Evolutionary conservation across 2,113 vertebrate genomes (phyloP), one percentile per base, ranked within the genome.

Genomic region (Patagioenas fasciata): DNA sequence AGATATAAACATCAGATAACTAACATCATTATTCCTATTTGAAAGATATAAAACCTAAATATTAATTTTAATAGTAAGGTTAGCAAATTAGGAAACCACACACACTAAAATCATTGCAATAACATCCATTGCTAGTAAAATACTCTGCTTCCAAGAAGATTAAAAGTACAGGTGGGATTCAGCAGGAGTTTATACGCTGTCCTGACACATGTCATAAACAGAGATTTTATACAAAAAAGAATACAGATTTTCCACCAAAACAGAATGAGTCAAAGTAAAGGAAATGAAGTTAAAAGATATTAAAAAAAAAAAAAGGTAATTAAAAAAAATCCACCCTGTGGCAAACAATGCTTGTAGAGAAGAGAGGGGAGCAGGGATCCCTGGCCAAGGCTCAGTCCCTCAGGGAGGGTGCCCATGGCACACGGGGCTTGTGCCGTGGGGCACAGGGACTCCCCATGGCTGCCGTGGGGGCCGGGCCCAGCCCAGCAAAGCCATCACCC

Each of bases 31-130:
- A 97, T 97, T 97, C 95, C 89, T 83, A 93, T 97, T 97, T 95
- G 88, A 84, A 96, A 96, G 96, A 97, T 97, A 98, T 96, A 98
- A 98, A 97, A 97, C 88, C 97, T 98, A 98, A 98, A 98, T 98
- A 98, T 98, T 98, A 98, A 98, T 98, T 98, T 98, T 98, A 98
- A 98, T 98, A 97, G 95, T 95, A 97, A 98, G 94, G 97, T 97
- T 97, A 95, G 95, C 92, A 97, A 97, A 97, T 87, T 89, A 89
- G 89, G 95, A 96, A 97, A 95, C 89, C 69, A 51, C 29, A 50
- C 79, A 84, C 74, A 36, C 71, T 88, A 91, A 97, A 97, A 97
- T 92, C 78, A 88, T 91, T 91, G 53, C 85, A 93, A 90, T 48
- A 93, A 93, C 85, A 84, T 79, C 48, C 81, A 86, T 61, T 53